Evolutionary conservation across 2,113 vertebrate genomes (phyloP).

Genomic region (Myrmecophaga tridactyla): DNA sequence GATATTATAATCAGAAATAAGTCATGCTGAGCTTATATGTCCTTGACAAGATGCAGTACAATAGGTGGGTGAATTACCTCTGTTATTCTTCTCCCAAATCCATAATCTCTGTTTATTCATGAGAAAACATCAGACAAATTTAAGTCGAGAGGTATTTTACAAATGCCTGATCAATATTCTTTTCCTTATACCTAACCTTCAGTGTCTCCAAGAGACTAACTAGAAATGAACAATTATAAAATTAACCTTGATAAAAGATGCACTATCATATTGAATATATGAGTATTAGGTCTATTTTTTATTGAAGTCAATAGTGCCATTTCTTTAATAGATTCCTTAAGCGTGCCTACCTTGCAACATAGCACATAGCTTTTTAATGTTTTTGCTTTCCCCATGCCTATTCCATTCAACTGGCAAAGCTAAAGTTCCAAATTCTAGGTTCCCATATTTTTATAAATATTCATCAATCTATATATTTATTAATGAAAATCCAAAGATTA

Average conservation of each 20-base stretch:
- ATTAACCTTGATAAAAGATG: not conserved
- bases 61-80: not conserved
- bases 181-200: not conserved
- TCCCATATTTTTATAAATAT: not conserved
- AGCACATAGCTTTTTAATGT: not conserved
- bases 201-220: not conserved
- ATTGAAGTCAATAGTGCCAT: not conserved
- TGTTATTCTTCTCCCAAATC: not conserved
- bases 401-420: not conserved
- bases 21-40: no score
- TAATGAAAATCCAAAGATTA: not conserved
- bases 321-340: not conserved
- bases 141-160: not conserved
- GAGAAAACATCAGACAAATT: not conserved
- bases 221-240: not conserved
- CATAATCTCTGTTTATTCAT: not conserved
- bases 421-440: not conserved
- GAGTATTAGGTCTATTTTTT: not conserved
- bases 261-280: not conserved
- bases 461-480: not conserved
- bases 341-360: not conserved
- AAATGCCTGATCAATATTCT: not conserved
- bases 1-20: not conserved
- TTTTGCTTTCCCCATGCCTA: not conserved
- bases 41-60: not conserved